These are phyloP conservation scores for Solenopsis invicta DNA, from an alignment of 1,140 invertebrate species.

Conservation along the genomic window DNA sequence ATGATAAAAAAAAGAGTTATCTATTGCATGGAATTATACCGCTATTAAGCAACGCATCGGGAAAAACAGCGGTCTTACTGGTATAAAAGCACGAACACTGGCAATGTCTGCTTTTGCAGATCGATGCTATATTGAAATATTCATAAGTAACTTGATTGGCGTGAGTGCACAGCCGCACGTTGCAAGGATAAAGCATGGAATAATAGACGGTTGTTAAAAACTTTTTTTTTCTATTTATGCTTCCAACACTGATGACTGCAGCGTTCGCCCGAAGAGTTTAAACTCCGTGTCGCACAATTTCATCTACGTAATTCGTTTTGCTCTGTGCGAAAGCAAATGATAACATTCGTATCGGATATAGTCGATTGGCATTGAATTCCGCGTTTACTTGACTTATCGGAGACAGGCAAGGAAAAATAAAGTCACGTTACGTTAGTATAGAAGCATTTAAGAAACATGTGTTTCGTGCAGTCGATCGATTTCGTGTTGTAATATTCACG, in stretches of 20 bases:
- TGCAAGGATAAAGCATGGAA: slow-evolving; percentile 34
- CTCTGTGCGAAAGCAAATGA: not conserved
- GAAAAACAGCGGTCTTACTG: slow-evolving; percentile 10
- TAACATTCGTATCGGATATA: slow-evolving; percentile 7
- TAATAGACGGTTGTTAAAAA: slow-evolving; percentile 27
- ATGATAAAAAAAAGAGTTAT: not conserved
- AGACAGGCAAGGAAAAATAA: slow-evolving; percentile 31
- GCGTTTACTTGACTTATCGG: slow-evolving; percentile 21
- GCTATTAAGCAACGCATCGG: not conserved
- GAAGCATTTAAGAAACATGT: slow-evolving; percentile 46
- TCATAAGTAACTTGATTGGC: slow-evolving; percentile 48
- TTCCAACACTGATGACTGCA: not conserved
- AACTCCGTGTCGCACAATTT: not conserved
- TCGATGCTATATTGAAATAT: slow-evolving; percentile 65
- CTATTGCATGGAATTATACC: not conserved
- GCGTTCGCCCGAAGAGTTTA: not conserved
- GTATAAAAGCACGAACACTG: not conserved
- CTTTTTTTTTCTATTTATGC: slow-evolving; percentile 19
- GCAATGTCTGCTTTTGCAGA: slow-evolving; percentile 33
- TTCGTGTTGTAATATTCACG: slow-evolving; percentile 43
- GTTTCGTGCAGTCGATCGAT: slow-evolving; percentile 38
- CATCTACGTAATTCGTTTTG: not conserved
- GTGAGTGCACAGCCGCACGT: slow-evolving; percentile 18
- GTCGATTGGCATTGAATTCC: not conserved
- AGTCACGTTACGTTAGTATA: slow-evolving; percentile 30